Evolutionary conservation across 37 sponge, comb jelly and placozoan species (phyloP), one percentile per base, ranked within the genome.

Genomic region (Lycopodina hypogea): DNA sequence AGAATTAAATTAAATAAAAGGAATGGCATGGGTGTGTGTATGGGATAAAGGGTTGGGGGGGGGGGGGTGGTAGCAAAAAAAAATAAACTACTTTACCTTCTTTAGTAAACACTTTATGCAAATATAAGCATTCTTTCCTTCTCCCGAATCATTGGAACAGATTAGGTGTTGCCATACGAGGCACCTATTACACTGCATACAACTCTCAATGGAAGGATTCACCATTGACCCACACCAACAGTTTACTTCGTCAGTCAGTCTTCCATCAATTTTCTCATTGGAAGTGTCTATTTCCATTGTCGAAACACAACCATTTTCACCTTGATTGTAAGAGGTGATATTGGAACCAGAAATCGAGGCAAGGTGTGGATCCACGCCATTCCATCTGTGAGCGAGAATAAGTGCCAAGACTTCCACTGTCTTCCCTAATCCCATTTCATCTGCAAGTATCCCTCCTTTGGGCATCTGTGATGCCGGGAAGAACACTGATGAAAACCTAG

Each of bases 371-470:
- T 69, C 70, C 41, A 37, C 36, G n/a, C 87, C 81, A 29, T 71
- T n/a, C 83, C 83, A 82, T 36, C 19, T 68, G 71, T 90, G 83
- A 26, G 72, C 42, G 56, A 90, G 42, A 39, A 90, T 83, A 39
- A 98, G 85, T 0, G 99, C 94, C 42, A 98, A 70, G 4, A 95
- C 77, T 56, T 98, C 90, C 29, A 98, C 89, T 0, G 99, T 98
- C 82, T 98, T 98, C n/a, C 99, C 99, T 18, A 98, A 77, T 11
- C 99, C 99, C 98, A 97, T 97, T 82, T 97, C 98, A 62, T 97
- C 98, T 26, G 98, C 98, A 26, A 97, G 83, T 55, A 97, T 97
- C 9, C 97, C 97, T 19, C 91, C 91, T 29, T 39, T 74, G 24
- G 87, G 78, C 36, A 7, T 37, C 0, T 24, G 32, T 0, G 74